Percentiles rank a stretch among this genome's conserved stretches.
phyloP scores from a whole-genome alignment of 2,888 invertebrate genomes.

The Megamerina dolium region DNA sequence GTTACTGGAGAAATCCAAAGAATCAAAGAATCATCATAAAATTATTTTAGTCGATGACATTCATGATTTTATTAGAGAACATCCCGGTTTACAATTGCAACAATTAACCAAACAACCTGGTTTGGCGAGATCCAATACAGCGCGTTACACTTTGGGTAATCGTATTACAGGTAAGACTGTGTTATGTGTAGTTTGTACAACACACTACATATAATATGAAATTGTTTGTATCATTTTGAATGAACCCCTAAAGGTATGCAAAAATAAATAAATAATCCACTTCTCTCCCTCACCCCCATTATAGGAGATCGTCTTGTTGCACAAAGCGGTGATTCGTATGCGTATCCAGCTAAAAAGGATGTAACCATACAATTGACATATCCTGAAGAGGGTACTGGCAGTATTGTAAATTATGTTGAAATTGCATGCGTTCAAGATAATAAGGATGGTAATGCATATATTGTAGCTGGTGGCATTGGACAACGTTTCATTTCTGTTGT shows the following conservation, averaged over 20 bases:
- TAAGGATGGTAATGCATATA: slow-evolving; percentile 40
- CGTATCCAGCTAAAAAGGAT: slow-evolving; percentile 34
- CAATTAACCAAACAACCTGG: slow-evolving; percentile 28
- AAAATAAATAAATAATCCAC: too few species aligned
- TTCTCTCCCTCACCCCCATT: slow-evolving; percentile 8
- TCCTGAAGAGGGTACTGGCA: slow-evolving; percentile 35
- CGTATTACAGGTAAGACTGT: slow-evolving; percentile 34
- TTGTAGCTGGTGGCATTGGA: slow-evolving; percentile 44
- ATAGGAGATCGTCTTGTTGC: slow-evolving; percentile 39
- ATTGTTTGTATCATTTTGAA: too few species aligned
- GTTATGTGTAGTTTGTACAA: too few species aligned
- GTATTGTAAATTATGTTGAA: slow-evolving; percentile 37
- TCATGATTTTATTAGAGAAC: slow-evolving; percentile 28
- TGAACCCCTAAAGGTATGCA: too few species aligned
- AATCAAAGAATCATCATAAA: slow-evolving; percentile 23
- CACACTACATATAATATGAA: too few species aligned
- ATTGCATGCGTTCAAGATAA: slow-evolving; percentile 36
- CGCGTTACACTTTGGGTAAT: slow-evolving; percentile 39
- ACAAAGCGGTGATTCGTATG: slow-evolving; percentile 33
- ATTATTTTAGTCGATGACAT: slow-evolving; percentile 36
- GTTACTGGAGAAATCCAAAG: background rate
- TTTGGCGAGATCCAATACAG: slow-evolving; percentile 22
- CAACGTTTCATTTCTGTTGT: slow-evolving; percentile 40
- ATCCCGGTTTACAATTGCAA: slow-evolving; percentile 32
- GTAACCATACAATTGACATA: slow-evolving; percentile 40